Conservation (phyloP, 2,888 invertebrate genomes). For the Ferdinandea cuprea region DNA sequence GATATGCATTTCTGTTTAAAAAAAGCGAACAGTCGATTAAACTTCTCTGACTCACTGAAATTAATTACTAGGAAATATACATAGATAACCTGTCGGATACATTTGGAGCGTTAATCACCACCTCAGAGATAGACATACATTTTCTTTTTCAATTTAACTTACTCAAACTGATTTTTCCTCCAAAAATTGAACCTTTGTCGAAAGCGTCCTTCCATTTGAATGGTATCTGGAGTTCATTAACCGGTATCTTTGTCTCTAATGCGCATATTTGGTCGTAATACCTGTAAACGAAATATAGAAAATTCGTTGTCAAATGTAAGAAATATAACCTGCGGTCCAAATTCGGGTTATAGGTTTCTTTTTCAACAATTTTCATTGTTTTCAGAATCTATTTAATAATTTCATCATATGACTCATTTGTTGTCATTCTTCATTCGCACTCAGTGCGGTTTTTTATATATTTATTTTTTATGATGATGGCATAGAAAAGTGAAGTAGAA, state of each 20-base stretch:
- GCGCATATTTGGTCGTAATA: slow-evolving; percentile 98
- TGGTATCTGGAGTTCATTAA: slow-evolving; percentile 96
- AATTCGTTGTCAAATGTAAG: slow-evolving; percentile 11
- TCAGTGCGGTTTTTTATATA: background rate
- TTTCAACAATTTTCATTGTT: background rate
- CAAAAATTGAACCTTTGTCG: slow-evolving; percentile 96
- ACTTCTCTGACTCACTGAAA: slow-evolving; percentile 28
- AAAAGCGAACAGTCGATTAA: background rate
- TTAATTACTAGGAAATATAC: slow-evolving; percentile 13
- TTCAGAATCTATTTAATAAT: slow-evolving; percentile 26
- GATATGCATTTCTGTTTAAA: background rate
- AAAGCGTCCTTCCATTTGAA: slow-evolving; percentile 99
- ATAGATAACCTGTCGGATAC: slow-evolving; percentile 38
- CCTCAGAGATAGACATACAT: background rate
- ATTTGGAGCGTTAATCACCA: background rate
- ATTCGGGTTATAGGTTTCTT: background rate
- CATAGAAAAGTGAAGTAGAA: slow-evolving; percentile 8
- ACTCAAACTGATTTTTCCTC: slow-evolving; percentile 96
- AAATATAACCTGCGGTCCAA: background rate
- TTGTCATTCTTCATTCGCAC: slow-evolving; percentile 30
- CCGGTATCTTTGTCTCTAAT: slow-evolving; percentile 96
- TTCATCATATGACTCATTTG: slow-evolving; percentile 57
- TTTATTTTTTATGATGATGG: slow-evolving; percentile 30
- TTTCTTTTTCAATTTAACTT: slow-evolving; percentile 82
- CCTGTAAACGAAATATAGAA: slow-evolving; percentile 85